Base-by-base conservation (phyloP, 2,113 vertebrate genomes). In the Gavialis gangeticus region DNA sequence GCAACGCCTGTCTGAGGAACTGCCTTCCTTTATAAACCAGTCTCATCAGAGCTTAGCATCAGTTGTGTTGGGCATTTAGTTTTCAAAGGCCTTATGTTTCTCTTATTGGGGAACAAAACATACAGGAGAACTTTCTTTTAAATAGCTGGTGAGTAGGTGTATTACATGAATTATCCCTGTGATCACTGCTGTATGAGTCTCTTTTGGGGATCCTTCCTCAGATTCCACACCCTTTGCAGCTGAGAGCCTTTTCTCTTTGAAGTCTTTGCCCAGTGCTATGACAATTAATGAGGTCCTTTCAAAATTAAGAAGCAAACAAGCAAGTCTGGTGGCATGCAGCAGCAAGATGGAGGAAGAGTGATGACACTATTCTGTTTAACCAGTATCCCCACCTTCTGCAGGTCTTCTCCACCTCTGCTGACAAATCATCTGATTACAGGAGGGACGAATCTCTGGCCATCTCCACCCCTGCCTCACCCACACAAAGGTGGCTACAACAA, bases 221-320 rank as follows among this genome's bases (percentile, higher is more conserved):
- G 77, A 2, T 82, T 78, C 55, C 87, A 25, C 4, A 3, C 8
- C 55, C 83, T n/a, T 84, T 34, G 75, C 22, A 22, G 27, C 37
- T 66, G 57, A 60, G 19, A 75, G 5, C 0, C 0, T 55, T n/a
- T 24, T 60, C 18, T 5, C 46, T 59, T 17, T 13, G 59, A 22
- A 63, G 27, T 24, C 25, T 56, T 66, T 73, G 84, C 87, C 69
- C 1, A 0, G 60, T 57, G 73, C 58, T 46, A 83, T 37, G 46
- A 27, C 27, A 58, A 62, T 54, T 16, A 9, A 15, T 3, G 2
- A 25, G 2, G 17, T 21, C 0, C 21, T n/a, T 6, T 55, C 54
- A 17, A 1, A 66, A 22, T 17, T 4, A 1, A 46, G 24, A 1
- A 0, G 0, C 0, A 19, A 58, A 34, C 2, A 18, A 78, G 67